These are phyloP conservation scores for Saccostrea echinata DNA, from an alignment of 1,140 invertebrate genomes.

Conservation along the genomic window DNA sequence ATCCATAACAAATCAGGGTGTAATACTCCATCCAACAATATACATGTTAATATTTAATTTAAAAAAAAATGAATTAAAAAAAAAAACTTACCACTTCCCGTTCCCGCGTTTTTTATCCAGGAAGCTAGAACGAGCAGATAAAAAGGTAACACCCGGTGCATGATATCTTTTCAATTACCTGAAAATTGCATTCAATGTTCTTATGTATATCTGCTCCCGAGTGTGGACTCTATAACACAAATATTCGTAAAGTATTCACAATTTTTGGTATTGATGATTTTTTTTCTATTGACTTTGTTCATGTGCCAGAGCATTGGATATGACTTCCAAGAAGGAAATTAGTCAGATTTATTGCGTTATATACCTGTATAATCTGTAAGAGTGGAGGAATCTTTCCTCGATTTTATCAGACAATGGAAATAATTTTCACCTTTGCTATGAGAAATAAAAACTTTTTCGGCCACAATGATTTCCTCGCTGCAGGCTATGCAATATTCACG, in stretches of 20 bases:
- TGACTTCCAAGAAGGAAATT: too few species aligned
- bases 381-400: background rate
- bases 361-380: background rate
- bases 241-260: too few species aligned
- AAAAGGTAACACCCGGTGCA: background rate
- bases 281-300: too few species aligned
- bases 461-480: background rate
- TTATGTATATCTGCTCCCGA: too few species aligned
- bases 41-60: too few species aligned
- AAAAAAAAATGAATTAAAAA: too few species aligned
- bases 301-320: too few species aligned
- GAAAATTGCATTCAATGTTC: too few species aligned
- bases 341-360: background rate
- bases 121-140: background rate
- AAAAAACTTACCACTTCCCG: background rate
- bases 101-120: background rate
- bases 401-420: constrained; percentile 5
- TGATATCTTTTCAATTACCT: background rate
- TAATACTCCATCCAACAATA: too few species aligned
- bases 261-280: too few species aligned
- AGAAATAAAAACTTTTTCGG: background rate
- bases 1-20: too few species aligned
- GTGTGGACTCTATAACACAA: too few species aligned
- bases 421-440: background rate
- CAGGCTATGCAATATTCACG: background rate